A percentile compares a stretch with the other conserved stretches of the same genome.
phyloP scores from a whole-genome alignment of 53 echinoderm and acorn worm genomes.

The Zoroaster sp. region DNA sequence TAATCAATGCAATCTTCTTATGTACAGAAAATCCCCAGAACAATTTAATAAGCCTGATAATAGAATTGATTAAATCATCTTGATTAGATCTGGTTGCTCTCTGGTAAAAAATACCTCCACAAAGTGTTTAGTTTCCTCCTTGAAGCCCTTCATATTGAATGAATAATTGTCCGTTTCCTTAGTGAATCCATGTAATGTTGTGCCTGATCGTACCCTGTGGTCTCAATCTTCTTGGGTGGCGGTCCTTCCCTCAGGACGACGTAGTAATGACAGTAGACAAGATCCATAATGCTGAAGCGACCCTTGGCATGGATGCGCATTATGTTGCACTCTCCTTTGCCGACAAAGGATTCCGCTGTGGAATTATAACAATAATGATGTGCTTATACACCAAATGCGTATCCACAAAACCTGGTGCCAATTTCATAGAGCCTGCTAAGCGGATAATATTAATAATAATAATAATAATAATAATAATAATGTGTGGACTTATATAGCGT shows the following conservation, averaged over 20 bases:
- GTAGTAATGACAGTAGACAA: constrained; percentile 84
- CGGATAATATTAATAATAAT: no score
- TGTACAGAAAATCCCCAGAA: no score
- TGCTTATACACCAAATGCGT: no score
- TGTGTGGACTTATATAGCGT: no score
- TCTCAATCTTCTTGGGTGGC: constrained; percentile 70
- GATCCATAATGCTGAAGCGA: constrained; percentile 65
- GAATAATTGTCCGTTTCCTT: constrained; percentile 69
- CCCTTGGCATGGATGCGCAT: constrained; percentile 89
- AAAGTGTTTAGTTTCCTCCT: neutral
- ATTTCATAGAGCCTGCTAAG: no score
- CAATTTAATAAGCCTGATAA: no score
- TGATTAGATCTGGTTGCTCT: neutral
- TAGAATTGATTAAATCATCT: no score
- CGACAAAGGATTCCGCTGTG: constrained; percentile 76
- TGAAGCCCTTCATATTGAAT: constrained; percentile 55
- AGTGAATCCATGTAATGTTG: constrained; percentile 71
- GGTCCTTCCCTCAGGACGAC: constrained; percentile 87
- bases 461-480: no score
- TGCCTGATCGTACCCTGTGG: constrained; percentile 93
- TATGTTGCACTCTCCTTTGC: constrained; percentile 85
- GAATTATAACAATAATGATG: no score
- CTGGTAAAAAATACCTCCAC: neutral
- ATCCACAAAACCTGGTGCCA: no score
- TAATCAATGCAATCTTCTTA: neutral